A percentile compares a stretch with the other conserved stretches of the same genome.
These are phyloP conservation scores for Drosophila pseudoananassae DNA, from an alignment of 1,140 invertebrate genomes.

Conservation along the genomic window DNA sequence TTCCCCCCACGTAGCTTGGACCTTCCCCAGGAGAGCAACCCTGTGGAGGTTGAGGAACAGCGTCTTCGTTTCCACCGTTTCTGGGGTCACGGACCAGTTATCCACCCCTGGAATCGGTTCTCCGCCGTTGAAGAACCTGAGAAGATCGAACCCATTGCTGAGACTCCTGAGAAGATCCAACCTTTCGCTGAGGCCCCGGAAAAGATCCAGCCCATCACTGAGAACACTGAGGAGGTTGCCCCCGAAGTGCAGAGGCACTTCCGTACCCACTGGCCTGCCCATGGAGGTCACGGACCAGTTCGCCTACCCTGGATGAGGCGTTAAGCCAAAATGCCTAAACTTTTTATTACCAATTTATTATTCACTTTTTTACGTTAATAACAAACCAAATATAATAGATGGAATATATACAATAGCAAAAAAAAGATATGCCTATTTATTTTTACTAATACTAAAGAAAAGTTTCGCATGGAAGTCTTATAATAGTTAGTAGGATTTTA, in stretches of 20 bases:
- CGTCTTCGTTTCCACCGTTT: not conserved
- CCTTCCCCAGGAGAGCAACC: not conserved
- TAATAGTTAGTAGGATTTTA: too few species aligned
- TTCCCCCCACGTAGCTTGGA: too few species aligned
- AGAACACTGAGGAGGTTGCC: not conserved
- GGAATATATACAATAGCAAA: not conserved
- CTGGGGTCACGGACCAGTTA: not conserved
- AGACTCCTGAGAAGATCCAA: not conserved
- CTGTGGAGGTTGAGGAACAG: not conserved
- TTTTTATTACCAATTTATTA: not conserved
- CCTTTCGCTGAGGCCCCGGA: too few species aligned
- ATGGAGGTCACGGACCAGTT: not conserved
- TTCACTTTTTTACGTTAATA: not conserved
- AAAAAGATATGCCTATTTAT: not conserved
- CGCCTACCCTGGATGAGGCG: not conserved
- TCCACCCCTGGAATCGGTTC: not conserved
- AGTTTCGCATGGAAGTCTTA: too few species aligned
- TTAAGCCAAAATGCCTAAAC: not conserved
- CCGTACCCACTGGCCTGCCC: not conserved
- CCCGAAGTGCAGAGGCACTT: not conserved
- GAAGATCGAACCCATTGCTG: not conserved
- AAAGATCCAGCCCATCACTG: not conserved
- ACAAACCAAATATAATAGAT: not conserved
- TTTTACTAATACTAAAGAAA: not conserved
- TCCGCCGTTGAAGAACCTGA: not conserved